A percentile compares a stretch with the other conserved stretches of the same genome.
These are phyloP conservation scores for Monochamus saltuarius DNA, from an alignment of 1,140 invertebrate species.

Conservation along the genomic window DNA sequence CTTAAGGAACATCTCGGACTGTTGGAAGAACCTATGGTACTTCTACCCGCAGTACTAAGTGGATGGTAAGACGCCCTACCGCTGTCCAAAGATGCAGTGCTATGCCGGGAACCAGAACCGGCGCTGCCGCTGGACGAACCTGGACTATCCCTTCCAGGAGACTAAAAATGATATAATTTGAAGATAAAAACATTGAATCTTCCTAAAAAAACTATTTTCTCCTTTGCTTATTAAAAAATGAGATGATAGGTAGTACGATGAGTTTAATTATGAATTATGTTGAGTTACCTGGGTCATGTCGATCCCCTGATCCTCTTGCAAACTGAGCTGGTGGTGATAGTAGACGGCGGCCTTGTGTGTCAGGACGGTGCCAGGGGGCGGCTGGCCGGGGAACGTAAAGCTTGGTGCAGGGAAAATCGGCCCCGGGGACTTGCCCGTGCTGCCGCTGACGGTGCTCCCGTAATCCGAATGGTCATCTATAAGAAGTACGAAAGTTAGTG, in stretches of 20 bases:
- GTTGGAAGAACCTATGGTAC: conserved; percentile 50
- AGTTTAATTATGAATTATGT: not conserved
- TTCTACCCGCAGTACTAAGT: conserved; percentile 51
- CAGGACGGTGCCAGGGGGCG: conserved; percentile 58
- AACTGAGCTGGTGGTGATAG: conserved; percentile 72
- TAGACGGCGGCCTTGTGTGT: conserved; percentile 71
- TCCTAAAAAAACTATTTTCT: too few relatives aligned
- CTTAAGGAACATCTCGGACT: conserved; percentile 63
- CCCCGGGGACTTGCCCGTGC: conserved; percentile 59
- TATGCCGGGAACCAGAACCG: conserved; percentile 77
- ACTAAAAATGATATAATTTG: conserved; percentile 59
- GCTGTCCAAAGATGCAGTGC: conserved; percentile 89
- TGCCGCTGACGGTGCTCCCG: conserved; percentile 60
- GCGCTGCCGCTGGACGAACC: conserved; percentile 82
- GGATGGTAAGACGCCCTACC: conserved; percentile 79
- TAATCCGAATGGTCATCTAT: conserved; percentile 65
- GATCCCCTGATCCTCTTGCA: conserved; percentile 72
- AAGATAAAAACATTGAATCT: too few relatives aligned
- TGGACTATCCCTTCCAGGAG: conserved; percentile 85
- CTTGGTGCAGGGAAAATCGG: conserved; percentile 54
- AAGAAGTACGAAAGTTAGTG: too few relatives aligned
- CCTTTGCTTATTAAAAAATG: too few relatives aligned
- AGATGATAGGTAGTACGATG: too few relatives aligned
- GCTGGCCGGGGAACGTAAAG: conserved; percentile 57
- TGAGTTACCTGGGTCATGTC: conserved; percentile 67